phyloP scores from a whole-genome alignment of 2,113 vertebrate genomes.

The Neofelis nebulosa region DNA sequence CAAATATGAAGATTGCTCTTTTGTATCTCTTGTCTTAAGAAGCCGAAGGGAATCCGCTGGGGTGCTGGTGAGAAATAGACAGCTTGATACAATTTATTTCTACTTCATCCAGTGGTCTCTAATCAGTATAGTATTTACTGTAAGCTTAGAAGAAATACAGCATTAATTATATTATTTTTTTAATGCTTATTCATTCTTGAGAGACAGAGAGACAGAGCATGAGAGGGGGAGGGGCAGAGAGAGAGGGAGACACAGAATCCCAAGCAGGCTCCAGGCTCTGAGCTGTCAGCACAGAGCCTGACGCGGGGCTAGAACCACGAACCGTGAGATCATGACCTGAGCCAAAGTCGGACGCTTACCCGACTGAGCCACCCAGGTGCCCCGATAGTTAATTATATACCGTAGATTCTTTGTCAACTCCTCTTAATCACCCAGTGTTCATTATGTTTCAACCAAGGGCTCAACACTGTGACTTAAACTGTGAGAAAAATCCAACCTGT shows the following conservation, averaged over 20 bases:
- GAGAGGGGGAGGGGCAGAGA: too few relatives aligned
- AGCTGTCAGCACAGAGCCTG: too few relatives aligned
- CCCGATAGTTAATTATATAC: background rate
- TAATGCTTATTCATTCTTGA: too few relatives aligned
- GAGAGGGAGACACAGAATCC: too few relatives aligned
- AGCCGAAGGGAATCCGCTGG: background rate
- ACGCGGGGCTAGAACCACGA: too few relatives aligned
- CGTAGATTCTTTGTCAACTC: background rate
- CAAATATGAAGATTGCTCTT: background rate
- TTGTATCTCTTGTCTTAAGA: background rate
- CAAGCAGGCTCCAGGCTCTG: too few relatives aligned
- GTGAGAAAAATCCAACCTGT: background rate
- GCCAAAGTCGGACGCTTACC: too few relatives aligned
- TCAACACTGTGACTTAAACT: background rate
- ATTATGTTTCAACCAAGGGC: background rate
- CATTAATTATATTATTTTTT: background rate
- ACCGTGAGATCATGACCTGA: too few relatives aligned
- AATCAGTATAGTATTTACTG: background rate
- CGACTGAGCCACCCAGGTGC: too few relatives aligned
- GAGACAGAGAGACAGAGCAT: too few relatives aligned
- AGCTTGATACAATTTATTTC: background rate
- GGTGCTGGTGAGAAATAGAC: background rate
- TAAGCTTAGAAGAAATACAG: background rate
- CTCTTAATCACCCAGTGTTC: background rate
- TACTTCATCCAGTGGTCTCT: background rate